Conservation (phyloP, 1,140 invertebrate genomes). For the Aphidius gifuensis region DNA sequence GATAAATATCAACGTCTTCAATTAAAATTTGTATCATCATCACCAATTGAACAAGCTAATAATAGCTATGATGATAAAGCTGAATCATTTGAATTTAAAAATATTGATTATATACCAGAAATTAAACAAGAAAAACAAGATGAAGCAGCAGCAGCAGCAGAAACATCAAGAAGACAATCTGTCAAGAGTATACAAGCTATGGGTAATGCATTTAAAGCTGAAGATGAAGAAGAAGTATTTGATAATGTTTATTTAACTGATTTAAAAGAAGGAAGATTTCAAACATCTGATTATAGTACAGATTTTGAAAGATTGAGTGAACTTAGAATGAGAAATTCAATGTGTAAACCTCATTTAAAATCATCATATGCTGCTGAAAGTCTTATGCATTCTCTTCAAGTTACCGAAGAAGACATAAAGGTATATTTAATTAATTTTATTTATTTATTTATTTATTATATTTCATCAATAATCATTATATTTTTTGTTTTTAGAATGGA, state of each 20-base stretch:
- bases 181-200: constrained; percentile 51
- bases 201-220: constrained; percentile 67
- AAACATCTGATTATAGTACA: constrained; percentile 31
- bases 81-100: constrained; percentile 4
- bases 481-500: constrained; percentile 49
- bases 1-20: constrained; percentile 20
- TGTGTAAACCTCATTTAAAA: constrained; percentile 83
- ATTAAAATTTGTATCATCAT: too few species aligned
- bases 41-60: too few species aligned
- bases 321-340: constrained; percentile 78
- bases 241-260: constrained; percentile 69
- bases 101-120: too few species aligned
- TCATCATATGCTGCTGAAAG: constrained; percentile 85
- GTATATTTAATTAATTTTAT: constrained; percentile 49
- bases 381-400: constrained; percentile 60
- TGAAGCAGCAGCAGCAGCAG: constrained; percentile 34
- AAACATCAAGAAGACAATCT: constrained; percentile 40
- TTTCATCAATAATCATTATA: constrained; percentile 35
- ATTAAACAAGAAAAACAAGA: constrained; percentile 10
- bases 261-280: constrained; percentile 55
- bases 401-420: constrained; percentile 74
- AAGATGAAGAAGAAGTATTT: constrained; percentile 80
- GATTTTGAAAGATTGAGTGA: constrained; percentile 61
- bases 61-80: neutral
- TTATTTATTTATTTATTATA: neutral